Percentiles rank a stretch among this genome's conserved stretches.
Conservation (phyloP, 2,113 vertebrate genomes). For the Etheostoma cragini region DNA sequence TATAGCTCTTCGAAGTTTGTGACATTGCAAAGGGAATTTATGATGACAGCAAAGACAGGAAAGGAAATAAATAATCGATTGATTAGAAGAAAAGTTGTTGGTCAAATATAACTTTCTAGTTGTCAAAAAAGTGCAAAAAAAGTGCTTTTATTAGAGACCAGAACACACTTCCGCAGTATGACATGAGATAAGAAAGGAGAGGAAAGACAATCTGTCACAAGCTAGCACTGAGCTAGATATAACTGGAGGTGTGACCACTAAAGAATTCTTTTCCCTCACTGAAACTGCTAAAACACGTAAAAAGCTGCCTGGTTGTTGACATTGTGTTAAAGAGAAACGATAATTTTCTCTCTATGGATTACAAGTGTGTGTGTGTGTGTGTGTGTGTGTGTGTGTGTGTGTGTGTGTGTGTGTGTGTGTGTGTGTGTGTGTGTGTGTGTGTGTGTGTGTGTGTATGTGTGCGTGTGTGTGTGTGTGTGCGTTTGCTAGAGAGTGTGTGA, state of each 20-base stretch:
- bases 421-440: conserved; percentile 7
- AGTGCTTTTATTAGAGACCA: background rate
- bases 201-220: conserved; percentile 50
- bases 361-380: conserved; percentile 24
- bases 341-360: conserved; percentile 57
- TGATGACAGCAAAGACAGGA: background rate
- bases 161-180: background rate
- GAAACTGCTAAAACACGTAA: conserved; percentile 51
- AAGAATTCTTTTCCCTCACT: conserved; percentile 24
- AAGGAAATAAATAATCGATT: too few relatives aligned
- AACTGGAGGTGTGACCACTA: conserved; percentile 61
- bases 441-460: conserved; percentile 3
- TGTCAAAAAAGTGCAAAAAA: background rate
- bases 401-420: background rate
- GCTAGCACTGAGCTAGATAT: conserved; percentile 19
- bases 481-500: conserved; percentile 41
- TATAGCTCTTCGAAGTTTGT: too few relatives aligned
- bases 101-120: background rate
- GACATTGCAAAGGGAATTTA: background rate
- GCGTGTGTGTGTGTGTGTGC: background rate
- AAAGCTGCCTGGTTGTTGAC: conserved; percentile 34
- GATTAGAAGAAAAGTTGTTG: background rate
- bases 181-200: background rate
- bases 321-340: conserved; percentile 48
- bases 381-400: background rate